Evolutionary conservation across 2,797 vertebrate genomes (phyloP).

Genomic region (Aotus griseimembra): DNA sequence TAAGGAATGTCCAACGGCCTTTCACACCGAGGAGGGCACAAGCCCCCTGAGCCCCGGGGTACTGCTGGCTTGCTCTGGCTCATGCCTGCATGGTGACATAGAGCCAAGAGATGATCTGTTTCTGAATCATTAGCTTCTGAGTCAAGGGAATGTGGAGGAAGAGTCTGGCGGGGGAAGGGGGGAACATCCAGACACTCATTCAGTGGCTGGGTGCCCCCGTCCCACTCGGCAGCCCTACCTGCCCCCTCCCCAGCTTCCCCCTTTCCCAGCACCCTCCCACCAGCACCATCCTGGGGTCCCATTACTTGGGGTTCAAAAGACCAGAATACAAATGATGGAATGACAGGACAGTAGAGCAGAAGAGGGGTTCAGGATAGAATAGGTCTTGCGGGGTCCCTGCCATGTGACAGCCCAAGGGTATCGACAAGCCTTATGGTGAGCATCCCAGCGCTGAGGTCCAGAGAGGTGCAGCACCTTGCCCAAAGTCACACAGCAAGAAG

Average conservation of each 20-base stretch:
- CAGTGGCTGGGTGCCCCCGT: not conserved
- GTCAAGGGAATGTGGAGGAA: not conserved
- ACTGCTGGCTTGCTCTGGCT: not conserved
- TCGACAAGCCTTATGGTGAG: not conserved
- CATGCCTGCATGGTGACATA: not conserved
- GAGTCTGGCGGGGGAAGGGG: not conserved
- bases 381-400: not conserved
- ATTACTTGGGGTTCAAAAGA: not conserved
- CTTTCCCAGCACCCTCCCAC: not conserved
- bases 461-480: not conserved
- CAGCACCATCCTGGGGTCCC: not conserved
- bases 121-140: not conserved
- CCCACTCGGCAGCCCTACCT: not conserved
- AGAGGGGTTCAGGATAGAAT: not conserved
- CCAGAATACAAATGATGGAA: rapidly evolving
- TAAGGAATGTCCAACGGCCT: not conserved
- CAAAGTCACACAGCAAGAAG: not conserved
- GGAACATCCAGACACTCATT: not conserved
- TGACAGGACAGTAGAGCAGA: not conserved
- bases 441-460: not conserved
- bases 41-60: not conserved
- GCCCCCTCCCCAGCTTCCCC: not conserved
- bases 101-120: not conserved
- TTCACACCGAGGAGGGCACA: rapidly evolving
- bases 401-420: not conserved